These are phyloP conservation scores for Eriosoma lanigerum DNA, from an alignment of 1,140 invertebrate species.

Conservation along the genomic window DNA sequence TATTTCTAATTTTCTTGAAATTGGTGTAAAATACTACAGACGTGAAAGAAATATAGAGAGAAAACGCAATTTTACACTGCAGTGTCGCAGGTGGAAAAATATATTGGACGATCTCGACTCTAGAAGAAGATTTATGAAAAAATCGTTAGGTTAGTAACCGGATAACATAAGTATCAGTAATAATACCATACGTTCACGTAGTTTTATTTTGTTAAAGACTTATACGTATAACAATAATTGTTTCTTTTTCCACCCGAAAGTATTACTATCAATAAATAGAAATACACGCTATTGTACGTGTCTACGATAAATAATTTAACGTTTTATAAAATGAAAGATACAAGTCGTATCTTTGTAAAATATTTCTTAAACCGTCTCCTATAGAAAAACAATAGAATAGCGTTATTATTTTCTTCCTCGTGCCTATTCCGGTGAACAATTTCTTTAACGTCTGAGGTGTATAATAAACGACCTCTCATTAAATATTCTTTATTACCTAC, in stretches of 20 bases:
- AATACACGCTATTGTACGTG: not conserved
- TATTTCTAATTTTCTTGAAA: no score
- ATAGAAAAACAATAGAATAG: not conserved
- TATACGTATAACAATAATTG: no score
- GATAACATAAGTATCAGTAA: no score
- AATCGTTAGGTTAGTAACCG: not conserved
- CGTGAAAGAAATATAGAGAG: no score
- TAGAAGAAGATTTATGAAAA: not conserved
- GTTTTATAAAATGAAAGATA: not conserved
- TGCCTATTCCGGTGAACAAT: not conserved
- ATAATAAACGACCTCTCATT: not conserved
- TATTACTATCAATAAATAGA: not conserved
- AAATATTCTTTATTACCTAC: not conserved
- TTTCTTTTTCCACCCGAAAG: no score
- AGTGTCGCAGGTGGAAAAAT: not conserved
- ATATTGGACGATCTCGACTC: not conserved
- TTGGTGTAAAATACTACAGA: no score
- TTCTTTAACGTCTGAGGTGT: not conserved
- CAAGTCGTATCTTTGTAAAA: not conserved
- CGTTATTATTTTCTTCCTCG: not conserved
- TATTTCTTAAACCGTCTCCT: not conserved
- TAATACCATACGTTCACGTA: no score
- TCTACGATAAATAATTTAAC: not conserved
- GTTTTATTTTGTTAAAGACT: no score
- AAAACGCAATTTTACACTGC: no score